Evolutionary conservation across 2,888 invertebrate species (phyloP), one percentile per base, ranked within the genome.

Genomic region (Cerceris rybyensis): DNA sequence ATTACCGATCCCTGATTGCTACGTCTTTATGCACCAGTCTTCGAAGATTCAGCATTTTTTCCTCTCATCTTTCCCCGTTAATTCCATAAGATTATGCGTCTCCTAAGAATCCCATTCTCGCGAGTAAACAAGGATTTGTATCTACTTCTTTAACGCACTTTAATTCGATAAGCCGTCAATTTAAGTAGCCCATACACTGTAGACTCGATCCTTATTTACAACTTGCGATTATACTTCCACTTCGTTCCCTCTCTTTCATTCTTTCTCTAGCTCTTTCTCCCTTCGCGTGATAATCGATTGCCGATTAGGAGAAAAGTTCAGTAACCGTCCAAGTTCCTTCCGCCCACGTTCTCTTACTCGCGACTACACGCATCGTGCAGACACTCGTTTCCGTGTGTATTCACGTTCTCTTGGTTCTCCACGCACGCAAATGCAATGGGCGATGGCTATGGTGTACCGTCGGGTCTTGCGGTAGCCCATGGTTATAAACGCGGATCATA

Each of bases 401-500:
- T 42, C 60, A 75, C 57, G 66, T 11, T 13, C 17, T 55, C 59
- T 46, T 17, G 61, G 58, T 46, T 46, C 66, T 57, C 57, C 28
- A 14, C 42, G 78, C 86, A 78, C 81, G 83, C 81, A 67, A 80
- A 57, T 42, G 73, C 71, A 80, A 54, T 52, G 16, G 63, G 60
- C 66, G 68, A 57, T 41, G 72, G 46, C 65, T 70, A 75, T 66
- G 59, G 52, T 46, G 68, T 59, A 46, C 14, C 68, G 59, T 52
- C 63, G 78, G 78, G 64, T 69, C 72, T 67, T 83, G 82, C 78
- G 81, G 79, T 84, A 73, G 70, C 78, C 76, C 73, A 60, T 74
- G 73, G 75, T 75, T 84, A 82, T 81, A 88, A 68, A 70, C 13
- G 49, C 69, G 81, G 83, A 82, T 86, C 75, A 80, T 87, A 86